Base-by-base conservation (phyloP, 1,140 invertebrate species). In the Zeugodacus cucurbitae region DNA sequence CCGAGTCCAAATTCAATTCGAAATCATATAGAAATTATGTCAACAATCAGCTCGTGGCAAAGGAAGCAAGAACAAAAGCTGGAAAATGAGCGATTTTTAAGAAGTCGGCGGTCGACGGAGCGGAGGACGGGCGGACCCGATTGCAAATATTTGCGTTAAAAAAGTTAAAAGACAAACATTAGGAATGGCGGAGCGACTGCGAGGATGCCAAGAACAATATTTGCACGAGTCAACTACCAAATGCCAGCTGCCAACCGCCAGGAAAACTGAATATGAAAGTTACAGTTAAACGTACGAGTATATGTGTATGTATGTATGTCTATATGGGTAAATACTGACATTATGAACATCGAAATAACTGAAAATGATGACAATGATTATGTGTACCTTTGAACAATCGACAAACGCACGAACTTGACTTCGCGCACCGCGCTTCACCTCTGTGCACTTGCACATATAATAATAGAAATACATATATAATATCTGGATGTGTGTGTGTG, bases 281-380 rank as follows among this genome's bases (percentile, higher is more conserved):
- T 78, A 6, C 32, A 78, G 14, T 8, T n/a, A 17, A 5, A 78
- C 67, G 17, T 1, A 41, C 32, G 44, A 14, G 22, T 41, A 74
- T n/a, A 34, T 34, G 11, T 29, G 11, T 62, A 8, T 26, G n/a
- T 62, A 8, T 26, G 0, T 17, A 32, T 67, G 64, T 67, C 14
- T 29, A 29, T 32, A 34, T 34, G 3, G 11, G 5, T 8, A 29
- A 67, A 32, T 20, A 74, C 4, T 34, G 34, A 3, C 34, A 74
- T 41, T 74, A 74, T 82, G 44, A 44, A 4, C 70, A 74, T 41
- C 41, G 74, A 82, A 82, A 41, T 82, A 82, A 82, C 74, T 44
- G 41, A 44, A 82, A 82, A 82, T 82, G 74, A 82, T 82, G 74
- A 48, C 74, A 82, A 82, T 82, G 74, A 82, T 82, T 82, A 82